phyloP scores from a whole-genome alignment of 2,113 vertebrate genomes.

The Cettia cetti region DNA sequence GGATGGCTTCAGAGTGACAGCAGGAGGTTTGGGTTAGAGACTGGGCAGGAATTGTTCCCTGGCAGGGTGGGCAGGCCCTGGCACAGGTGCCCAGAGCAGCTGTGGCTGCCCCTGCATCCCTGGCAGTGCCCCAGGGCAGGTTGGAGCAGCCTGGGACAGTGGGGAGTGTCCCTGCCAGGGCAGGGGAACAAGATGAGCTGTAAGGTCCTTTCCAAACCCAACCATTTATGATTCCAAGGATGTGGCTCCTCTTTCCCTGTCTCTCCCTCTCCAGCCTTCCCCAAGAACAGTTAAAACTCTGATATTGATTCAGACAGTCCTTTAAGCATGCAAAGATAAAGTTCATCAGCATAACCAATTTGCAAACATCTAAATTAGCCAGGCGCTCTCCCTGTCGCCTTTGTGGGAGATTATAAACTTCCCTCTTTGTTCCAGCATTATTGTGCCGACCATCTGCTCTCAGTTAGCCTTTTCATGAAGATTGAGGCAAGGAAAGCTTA shows the following conservation, averaged over 20 bases:
- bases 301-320: neutral
- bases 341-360: constrained; percentile 52
- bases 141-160: neutral
- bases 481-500: constrained; percentile 10
- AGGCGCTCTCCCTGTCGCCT: neutral
- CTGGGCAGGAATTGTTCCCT: neutral
- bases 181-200: neutral
- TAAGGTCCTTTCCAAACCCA: neutral
- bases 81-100: neutral
- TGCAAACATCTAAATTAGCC: constrained; percentile 46
- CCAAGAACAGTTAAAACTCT: neutral
- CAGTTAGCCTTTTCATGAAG: constrained; percentile 38
- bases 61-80: neutral
- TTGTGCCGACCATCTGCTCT: constrained; percentile 54
- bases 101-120: neutral
- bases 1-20: neutral
- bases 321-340: constrained; percentile 25
- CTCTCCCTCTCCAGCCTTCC: neutral
- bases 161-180: neutral
- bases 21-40: neutral
- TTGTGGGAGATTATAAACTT: constrained; percentile 34
- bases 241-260: rapidly evolving
- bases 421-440: constrained; percentile 34
- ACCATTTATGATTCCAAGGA: neutral
- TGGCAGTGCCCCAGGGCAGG: neutral